phyloP scores from a whole-genome alignment of 2,888 invertebrate genomes.

The Trimorus sp. region DNA sequence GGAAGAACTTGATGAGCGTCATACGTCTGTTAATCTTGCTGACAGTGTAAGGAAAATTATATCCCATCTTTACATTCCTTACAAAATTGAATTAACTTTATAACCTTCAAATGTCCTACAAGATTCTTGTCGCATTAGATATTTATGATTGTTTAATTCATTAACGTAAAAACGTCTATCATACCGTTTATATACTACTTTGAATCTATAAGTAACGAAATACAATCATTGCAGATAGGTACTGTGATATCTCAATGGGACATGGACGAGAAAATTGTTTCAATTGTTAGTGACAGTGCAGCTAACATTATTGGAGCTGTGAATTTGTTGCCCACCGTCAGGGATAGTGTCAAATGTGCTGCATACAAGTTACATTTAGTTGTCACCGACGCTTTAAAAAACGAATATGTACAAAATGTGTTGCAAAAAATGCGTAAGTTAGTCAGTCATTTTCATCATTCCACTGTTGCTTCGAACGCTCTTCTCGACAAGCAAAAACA shows the following conservation, averaged over 20 bases:
- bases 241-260: background rate
- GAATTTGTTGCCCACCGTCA: background rate
- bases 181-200: no score
- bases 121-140: no score
- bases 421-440: background rate
- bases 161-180: no score
- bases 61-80: no score
- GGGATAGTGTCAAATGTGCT: slow-evolving; percentile 1
- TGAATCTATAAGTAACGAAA: no score
- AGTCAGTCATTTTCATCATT: slow-evolving; percentile 1
- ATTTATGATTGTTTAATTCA: no score
- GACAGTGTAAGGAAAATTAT: background rate
- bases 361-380: slow-evolving; percentile 10
- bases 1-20: background rate
- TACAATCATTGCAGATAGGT: no score
- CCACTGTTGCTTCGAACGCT: background rate
- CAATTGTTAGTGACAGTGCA: background rate
- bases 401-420: background rate
- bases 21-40: slow-evolving; percentile 4
- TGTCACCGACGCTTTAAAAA: background rate
- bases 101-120: no score
- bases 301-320: background rate
- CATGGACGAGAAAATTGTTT: background rate
- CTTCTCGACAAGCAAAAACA: slow-evolving; percentile 4
- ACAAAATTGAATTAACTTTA: no score